phyloP scores from a whole-genome alignment of 2,113 vertebrate genomes.

The Microtus ochrogaster region DNA sequence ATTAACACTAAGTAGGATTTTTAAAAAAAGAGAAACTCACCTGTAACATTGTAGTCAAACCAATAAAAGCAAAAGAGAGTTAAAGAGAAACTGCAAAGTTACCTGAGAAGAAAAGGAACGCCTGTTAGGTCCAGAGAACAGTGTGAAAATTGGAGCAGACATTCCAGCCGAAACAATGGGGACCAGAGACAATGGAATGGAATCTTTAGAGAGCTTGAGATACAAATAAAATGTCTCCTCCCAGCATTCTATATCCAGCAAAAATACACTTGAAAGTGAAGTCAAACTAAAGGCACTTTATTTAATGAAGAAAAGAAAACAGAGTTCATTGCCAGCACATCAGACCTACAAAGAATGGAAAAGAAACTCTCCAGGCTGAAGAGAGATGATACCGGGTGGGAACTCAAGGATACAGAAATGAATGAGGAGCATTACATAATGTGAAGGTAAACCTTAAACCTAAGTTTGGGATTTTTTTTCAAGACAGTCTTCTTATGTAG shows the following conservation, averaged over 20 bases:
- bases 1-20: background rate
- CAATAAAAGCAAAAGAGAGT: conserved; percentile 36
- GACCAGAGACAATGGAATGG: background rate
- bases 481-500: background rate
- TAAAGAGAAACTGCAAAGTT: conserved; percentile 43
- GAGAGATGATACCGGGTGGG: background rate
- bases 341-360: background rate
- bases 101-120: background rate
- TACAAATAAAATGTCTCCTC: conserved; percentile 12
- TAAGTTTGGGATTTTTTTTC: background rate
- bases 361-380: background rate
- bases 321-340: background rate
- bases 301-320: background rate
- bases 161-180: background rate
- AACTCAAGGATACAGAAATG: background rate
- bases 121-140: background rate
- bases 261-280: conserved; percentile 26
- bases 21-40: background rate
- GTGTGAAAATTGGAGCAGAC: background rate
- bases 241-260: background rate
- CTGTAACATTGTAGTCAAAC: background rate
- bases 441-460: background rate
- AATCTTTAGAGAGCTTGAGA: background rate
- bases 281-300: background rate
- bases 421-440: background rate